phyloP scores from a whole-genome alignment of 2,888 invertebrate species.

The Parelbella ahira region DNA sequence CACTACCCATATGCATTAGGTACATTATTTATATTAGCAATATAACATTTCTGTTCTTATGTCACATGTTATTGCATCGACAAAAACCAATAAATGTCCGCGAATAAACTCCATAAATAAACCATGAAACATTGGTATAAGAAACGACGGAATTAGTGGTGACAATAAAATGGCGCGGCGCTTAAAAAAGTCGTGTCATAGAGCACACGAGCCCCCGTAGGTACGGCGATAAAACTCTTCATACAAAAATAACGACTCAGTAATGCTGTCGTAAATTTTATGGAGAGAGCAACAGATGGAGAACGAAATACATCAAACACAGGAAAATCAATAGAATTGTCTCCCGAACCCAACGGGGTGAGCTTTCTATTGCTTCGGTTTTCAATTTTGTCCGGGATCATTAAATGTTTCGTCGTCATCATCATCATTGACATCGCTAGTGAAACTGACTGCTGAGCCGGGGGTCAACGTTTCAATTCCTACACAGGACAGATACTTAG shows the following conservation, averaged over 20 bases:
- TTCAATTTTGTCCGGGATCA: too few relatives aligned
- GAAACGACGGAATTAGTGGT: slow-evolving; percentile 40
- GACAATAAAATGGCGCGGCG: slow-evolving; percentile 49
- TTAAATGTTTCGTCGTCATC: too few relatives aligned
- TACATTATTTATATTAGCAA: too few relatives aligned
- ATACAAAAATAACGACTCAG: slow-evolving; percentile 75
- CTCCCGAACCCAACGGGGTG: slow-evolving; percentile 51
- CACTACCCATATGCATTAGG: too few relatives aligned
- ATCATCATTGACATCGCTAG: too few relatives aligned
- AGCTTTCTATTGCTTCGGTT: slow-evolving; percentile 53
- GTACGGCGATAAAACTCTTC: slow-evolving; percentile 67
- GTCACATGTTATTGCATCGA: too few relatives aligned
- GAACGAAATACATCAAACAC: slow-evolving; percentile 67
- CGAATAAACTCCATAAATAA: background rate
- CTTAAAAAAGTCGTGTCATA: slow-evolving; percentile 53
- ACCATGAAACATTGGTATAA: slow-evolving; percentile 4
- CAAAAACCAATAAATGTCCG: too few relatives aligned
- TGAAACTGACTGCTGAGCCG: too few relatives aligned
- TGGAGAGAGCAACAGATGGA: slow-evolving; percentile 79
- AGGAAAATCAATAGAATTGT: slow-evolving; percentile 73
- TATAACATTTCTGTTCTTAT: too few relatives aligned
- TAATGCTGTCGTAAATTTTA: slow-evolving; percentile 77
- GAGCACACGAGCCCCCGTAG: slow-evolving; percentile 51
- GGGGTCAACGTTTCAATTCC: too few relatives aligned
- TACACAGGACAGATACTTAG: too few relatives aligned